Conservation (phyloP, 1,140 invertebrate genomes). For the Asbolus verrucosus region DNA sequence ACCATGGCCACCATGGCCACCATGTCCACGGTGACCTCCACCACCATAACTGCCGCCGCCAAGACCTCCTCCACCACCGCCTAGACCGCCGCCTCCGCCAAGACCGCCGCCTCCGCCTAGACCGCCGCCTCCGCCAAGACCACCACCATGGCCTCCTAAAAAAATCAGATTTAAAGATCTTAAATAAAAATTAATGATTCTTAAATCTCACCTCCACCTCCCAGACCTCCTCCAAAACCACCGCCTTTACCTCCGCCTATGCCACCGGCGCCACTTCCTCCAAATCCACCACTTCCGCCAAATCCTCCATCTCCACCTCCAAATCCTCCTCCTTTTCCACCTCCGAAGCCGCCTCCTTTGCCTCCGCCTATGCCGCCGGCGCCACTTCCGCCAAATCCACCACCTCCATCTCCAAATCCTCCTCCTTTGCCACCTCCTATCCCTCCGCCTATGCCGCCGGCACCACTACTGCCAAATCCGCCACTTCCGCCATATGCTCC, state of each 20-base stretch:
- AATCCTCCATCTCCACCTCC: constrained; percentile 1
- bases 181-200: no score
- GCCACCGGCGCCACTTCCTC: no score
- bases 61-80: not conserved
- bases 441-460: not conserved
- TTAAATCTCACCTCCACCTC: not conserved
- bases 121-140: no score
- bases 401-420: not conserved
- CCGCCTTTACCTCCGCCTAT: no score
- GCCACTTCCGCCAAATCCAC: constrained; percentile 8
- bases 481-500: not conserved
- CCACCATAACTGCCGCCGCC: not conserved
- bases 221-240: no score
- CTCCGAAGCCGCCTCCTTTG: constrained; percentile 1
- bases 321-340: not conserved
- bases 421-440: constrained; percentile 19
- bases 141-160: no score
- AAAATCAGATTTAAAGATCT: no score
- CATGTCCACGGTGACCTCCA: not conserved
- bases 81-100: not conserved
- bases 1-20: no score
- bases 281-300: no score
- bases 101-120: not conserved
- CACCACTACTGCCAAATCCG: not conserved
- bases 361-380: no score